A percentile compares a stretch with the other conserved stretches of the same genome.
phyloP scores from a whole-genome alignment of 2,797 vertebrate species.

The Aeoliscus strigatus region DNA sequence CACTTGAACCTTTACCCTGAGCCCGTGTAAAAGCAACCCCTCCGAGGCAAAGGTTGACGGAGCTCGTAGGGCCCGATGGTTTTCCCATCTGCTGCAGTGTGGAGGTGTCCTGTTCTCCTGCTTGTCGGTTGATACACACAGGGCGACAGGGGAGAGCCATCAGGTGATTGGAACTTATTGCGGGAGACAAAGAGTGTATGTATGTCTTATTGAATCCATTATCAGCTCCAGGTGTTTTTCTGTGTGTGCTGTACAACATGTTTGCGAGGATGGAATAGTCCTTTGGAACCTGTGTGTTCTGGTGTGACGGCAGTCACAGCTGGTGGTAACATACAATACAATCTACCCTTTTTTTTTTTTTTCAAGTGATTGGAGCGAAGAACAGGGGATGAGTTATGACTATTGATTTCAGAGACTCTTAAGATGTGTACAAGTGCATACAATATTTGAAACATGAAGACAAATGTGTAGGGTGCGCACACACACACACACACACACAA shows the following conservation, averaged over 20 bases:
- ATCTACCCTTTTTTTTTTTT: conserved; percentile 10
- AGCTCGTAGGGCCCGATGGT: conserved; percentile 28
- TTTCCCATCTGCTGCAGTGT: conserved; percentile 41
- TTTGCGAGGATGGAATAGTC: background rate
- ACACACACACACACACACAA: no score
- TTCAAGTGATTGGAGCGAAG: background rate
- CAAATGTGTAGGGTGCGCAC: no score
- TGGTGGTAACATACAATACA: conserved; percentile 22
- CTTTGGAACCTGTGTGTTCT: conserved; percentile 19
- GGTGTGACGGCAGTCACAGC: conserved; percentile 24
- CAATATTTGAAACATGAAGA: no score
- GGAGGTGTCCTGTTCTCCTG: conserved; percentile 2
- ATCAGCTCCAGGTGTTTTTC: background rate
- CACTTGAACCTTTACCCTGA: conserved; percentile 11
- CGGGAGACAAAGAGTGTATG: conserved; percentile 9
- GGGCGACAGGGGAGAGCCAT: conserved; percentile 14
- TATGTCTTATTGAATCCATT: conserved; percentile 2
- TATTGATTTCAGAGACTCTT: conserved; percentile 2
- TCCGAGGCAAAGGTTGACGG: conserved; percentile 15
- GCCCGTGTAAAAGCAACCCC: conserved; percentile 21
- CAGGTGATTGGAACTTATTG: conserved; percentile 29
- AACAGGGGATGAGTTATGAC: no score
- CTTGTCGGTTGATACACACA: conserved; percentile 46
- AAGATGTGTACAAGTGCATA: no score
- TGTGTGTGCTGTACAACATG: conserved; percentile 1